Percentiles rank a stretch among this genome's conserved stretches.
Conservation (phyloP, 1,140 invertebrate genomes). For the Drosophila nebulosa region DNA sequence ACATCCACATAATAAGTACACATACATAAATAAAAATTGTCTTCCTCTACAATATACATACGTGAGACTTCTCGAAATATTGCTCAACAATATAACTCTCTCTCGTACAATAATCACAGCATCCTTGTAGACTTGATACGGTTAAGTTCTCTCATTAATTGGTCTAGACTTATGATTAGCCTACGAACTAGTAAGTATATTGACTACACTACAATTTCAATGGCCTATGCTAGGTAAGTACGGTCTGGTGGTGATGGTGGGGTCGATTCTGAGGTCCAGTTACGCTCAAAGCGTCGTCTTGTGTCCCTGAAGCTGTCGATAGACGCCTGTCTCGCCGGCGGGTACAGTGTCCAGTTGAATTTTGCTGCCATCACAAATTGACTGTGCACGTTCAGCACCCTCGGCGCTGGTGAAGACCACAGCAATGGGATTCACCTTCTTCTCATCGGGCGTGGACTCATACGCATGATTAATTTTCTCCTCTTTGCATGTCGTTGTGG, state of each 20-base stretch:
- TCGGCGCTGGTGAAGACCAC: slow-evolving; percentile 43
- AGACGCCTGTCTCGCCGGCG: slow-evolving; percentile 51
- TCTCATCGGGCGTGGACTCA: slow-evolving; percentile 54
- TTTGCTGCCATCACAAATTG: slow-evolving; percentile 49
- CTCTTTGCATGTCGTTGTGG: slow-evolving; percentile 46
- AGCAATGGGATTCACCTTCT: slow-evolving; percentile 53
- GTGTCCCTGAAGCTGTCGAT: slow-evolving; percentile 41
- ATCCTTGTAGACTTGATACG: slow-evolving; percentile 71
- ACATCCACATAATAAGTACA: slow-evolving; percentile 53
- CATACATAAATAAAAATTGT: slow-evolving; percentile 52
- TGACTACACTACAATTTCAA: slow-evolving; percentile 41
- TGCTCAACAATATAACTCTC: slow-evolving; percentile 52
- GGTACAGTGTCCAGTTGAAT: slow-evolving; percentile 59
- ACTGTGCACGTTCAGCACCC: slow-evolving; percentile 13
- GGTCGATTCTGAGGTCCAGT: not conserved
- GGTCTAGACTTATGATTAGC: slow-evolving; percentile 49
- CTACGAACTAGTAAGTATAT: slow-evolving; percentile 18
- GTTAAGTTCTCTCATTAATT: slow-evolving; percentile 51
- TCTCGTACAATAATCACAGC: slow-evolving; percentile 71
- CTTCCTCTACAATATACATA: slow-evolving; percentile 37
- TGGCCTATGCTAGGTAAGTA: slow-evolving; percentile 14
- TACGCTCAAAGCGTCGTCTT: slow-evolving; percentile 41
- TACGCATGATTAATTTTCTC: slow-evolving; percentile 72
- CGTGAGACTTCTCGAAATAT: slow-evolving; percentile 32
- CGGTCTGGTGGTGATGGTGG: not conserved